phyloP scores from a whole-genome alignment of 2,888 invertebrate genomes.

The Heteropelma amictum region DNA sequence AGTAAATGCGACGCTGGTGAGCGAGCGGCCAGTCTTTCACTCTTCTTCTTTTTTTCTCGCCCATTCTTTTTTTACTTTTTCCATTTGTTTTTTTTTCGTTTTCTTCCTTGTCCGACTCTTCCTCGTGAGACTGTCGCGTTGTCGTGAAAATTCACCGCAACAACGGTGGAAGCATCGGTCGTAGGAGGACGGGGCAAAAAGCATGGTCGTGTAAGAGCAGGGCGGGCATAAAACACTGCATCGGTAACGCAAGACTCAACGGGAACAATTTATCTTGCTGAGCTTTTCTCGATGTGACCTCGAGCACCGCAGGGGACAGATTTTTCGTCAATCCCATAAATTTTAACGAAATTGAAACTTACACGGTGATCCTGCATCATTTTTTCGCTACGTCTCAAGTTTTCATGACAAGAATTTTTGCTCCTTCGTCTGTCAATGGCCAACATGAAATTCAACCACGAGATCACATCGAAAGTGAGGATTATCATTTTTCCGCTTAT shows the following conservation, averaged over 20 bases:
- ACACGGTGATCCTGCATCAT: neutral
- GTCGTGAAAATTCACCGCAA: constrained; percentile 50
- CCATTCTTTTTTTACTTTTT: constrained; percentile 14
- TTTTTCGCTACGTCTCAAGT: neutral
- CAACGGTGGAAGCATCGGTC: constrained; percentile 28
- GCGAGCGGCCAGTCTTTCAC: constrained; percentile 34
- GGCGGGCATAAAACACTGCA: constrained; percentile 52
- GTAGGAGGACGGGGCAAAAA: neutral
- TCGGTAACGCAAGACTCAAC: constrained; percentile 52
- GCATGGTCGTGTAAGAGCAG: neutral
- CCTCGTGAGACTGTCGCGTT: constrained; percentile 37
- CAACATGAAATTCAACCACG: neutral
- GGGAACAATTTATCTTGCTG: constrained; percentile 51
- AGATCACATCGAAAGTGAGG: too few species aligned
- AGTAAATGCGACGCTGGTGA: constrained; percentile 55
- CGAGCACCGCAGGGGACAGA: neutral
- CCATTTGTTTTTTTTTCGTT: constrained; percentile 1
- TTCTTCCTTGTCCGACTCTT: constrained; percentile 18
- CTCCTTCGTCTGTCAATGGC: neutral
- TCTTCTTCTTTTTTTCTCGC: constrained; percentile 15
- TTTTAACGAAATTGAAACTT: neutral
- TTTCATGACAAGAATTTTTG: neutral
- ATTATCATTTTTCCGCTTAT: too few species aligned
- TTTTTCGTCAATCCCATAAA: constrained; percentile 14
- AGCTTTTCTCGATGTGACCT: constrained; percentile 50